These are phyloP conservation scores for Helarctos malayanus DNA, from an alignment of 2,797 vertebrate species.

Conservation along the genomic window DNA sequence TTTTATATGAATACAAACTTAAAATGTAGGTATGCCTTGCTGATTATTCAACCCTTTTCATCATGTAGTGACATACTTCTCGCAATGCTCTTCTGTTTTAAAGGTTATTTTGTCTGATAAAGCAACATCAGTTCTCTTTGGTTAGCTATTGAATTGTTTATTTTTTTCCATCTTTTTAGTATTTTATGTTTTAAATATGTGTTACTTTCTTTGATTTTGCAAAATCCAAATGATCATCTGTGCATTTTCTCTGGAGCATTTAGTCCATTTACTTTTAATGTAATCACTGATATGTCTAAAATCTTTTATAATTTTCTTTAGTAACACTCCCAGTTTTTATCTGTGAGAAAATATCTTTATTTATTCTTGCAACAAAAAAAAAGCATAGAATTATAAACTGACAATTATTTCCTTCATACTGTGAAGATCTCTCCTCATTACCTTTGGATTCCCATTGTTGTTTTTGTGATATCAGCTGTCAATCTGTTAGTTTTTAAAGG, in stretches of 20 bases:
- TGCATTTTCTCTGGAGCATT: neutral
- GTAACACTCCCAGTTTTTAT: neutral
- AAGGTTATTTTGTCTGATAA: neutral
- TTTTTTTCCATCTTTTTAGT: neutral
- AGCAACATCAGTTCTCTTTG: neutral
- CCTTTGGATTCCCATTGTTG: neutral
- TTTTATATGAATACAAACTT: neutral
- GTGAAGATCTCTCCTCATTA: neutral
- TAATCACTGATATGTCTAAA: neutral
- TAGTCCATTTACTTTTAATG: neutral
- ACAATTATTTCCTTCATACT: neutral
- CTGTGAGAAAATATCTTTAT: neutral
- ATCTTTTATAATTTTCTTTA: neutral
- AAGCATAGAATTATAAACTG: neutral
- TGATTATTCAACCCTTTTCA: neutral
- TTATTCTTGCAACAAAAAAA: neutral
- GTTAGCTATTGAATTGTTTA: neutral
- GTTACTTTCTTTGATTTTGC: neutral
- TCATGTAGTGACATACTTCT: neutral
- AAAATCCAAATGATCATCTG: neutral
- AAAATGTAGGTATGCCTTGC: neutral
- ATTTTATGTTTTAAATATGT: neutral
- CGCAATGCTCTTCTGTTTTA: neutral
- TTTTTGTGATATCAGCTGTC: neutral
- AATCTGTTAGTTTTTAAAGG: neutral